Base-by-base conservation (phyloP, 53 echinoderm and acorn worm genomes). In the Zoroaster sp. region DNA sequence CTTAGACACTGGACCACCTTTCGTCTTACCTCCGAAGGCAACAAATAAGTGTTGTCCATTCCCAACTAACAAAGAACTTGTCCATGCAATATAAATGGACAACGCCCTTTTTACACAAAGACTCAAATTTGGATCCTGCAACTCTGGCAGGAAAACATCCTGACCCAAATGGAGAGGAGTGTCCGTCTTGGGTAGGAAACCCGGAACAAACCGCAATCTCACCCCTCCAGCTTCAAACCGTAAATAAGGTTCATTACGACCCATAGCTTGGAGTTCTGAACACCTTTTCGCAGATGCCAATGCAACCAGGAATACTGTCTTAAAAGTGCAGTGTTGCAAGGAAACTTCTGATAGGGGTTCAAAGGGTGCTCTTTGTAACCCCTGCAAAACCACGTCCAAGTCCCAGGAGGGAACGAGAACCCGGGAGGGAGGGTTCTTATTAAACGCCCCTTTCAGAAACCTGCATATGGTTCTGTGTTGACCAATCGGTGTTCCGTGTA, bases 361-460 rank as follows among this genome's bases (percentile, higher is more conserved):
- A 74, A 74, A 74, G 21, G 74, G 74, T 23, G 8, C 28, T 21
- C 21, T 18, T 17, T 18, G 13, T 20, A 74, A 42, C 7, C 25
- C 30, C 25, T 25, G 18, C 6, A 74, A 20, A 74, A 74, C 74
- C 14, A 44, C 10, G 41, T 74, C 45, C 25, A 74, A 10, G 41
- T 44, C 23, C 74, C 74, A 74, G 4, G 74, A n/a, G 21, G 74
- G 41, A 43, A 74, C 18, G 5, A 44, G n/a, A 40, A 74, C 74
- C 9, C 74, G 74, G 23, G 74, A 74, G 41, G 74, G 74, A 11
- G 74, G 74, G 7, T 74, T 74, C 74, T 74, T 74, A 42, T 74
- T 14, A 42, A 74, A 74, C 10, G 45, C 45, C 30, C 74, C 74
- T 10, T 42, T 74, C 12, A 51, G 32, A 76, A 76, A 76, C 17